Base-by-base conservation (phyloP, 2,888 invertebrate species). In the Parnassius glacialis region DNA sequence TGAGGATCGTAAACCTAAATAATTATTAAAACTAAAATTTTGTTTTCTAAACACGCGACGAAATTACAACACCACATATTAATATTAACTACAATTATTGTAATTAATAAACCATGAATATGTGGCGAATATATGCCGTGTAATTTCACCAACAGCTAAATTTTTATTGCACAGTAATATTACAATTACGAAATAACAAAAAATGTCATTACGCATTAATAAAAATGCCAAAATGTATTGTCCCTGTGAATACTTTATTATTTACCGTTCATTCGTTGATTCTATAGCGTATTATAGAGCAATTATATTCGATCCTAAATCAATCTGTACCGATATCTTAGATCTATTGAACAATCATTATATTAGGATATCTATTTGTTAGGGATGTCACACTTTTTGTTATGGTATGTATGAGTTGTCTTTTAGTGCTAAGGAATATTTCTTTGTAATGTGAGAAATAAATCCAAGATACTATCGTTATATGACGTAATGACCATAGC, bases 341-440 rank as follows among this genome's bases (percentile, higher is more conserved):
- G 10, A 45, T 42, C 52, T 42, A 61, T 42, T 52, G 16, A 52
- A 57, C 25, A 48, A 56, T 42, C 47, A 25, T 52, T 57, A 61
- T 57, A 16, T 16, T 16, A 16, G 16, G 16, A 16, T 16, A 16
- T 16, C 16, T 16, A 16, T 16, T 16, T 16, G 47, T 52, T 52
- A 61, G 20, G 57, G 52, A 53, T 62, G 57, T 62, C 62, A 62
- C 62, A 62, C 57, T 57, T 52, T 53, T 48, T 52, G 12, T 57
- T 43, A 42, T 10, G 12, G 52, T 52, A 52, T 12, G 13, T 44
- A 44, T 60, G 20, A 20, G 20, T 20, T 1, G 20, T 20, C 20
- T 20, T 20, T 20, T 2, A 20, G 20, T 20, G 20, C 20, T 20
- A 20, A 20, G 20, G 2, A 2, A 20, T 20, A 20, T 20, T 20